phyloP scores from a whole-genome alignment of 1,140 invertebrate genomes.

The Scaptomyza hsui region DNA sequence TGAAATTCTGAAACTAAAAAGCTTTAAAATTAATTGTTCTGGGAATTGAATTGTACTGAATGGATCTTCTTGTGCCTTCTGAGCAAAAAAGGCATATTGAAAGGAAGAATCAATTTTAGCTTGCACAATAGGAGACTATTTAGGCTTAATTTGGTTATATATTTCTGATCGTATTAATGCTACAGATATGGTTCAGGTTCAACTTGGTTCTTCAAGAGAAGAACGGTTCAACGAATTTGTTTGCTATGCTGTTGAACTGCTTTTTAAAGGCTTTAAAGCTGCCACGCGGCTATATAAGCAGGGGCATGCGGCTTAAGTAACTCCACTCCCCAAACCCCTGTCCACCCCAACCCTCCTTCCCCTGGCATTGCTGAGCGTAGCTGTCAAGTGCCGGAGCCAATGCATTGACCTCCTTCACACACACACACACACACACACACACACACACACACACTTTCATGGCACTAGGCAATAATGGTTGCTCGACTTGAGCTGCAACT shows the following conservation, averaged over 20 bases:
- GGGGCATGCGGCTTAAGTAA: not conserved
- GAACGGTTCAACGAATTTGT: not conserved
- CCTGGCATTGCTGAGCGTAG: constrained; percentile 20
- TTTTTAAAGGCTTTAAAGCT: not conserved
- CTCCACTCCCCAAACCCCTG: not conserved
- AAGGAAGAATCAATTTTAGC: too few relatives aligned
- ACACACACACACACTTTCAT: constrained; percentile 47
- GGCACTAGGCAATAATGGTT: constrained; percentile 71
- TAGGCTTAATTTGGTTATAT: too few relatives aligned
- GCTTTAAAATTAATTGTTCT: too few relatives aligned
- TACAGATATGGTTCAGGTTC: too few relatives aligned
- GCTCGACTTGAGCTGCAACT: constrained; percentile 26
- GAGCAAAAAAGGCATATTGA: too few relatives aligned
- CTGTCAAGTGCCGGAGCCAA: constrained; percentile 52
- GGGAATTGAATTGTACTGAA: too few relatives aligned
- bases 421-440: constrained; percentile 16
- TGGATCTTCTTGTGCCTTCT: too few relatives aligned
- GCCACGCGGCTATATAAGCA: not conserved
- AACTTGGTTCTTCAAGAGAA: not conserved
- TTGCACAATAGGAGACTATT: too few relatives aligned
- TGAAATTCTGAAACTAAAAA: too few relatives aligned
- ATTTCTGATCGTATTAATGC: too few relatives aligned
- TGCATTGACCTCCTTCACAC: constrained; percentile 69
- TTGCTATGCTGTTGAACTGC: constrained; percentile 6
- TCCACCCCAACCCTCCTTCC: not conserved